A percentile compares a stretch with the other conserved stretches of the same genome.
These are phyloP conservation scores for Dendronephthya gigantea DNA, from an alignment of 64 coral and sea anemone species.

Conservation along the genomic window DNA sequence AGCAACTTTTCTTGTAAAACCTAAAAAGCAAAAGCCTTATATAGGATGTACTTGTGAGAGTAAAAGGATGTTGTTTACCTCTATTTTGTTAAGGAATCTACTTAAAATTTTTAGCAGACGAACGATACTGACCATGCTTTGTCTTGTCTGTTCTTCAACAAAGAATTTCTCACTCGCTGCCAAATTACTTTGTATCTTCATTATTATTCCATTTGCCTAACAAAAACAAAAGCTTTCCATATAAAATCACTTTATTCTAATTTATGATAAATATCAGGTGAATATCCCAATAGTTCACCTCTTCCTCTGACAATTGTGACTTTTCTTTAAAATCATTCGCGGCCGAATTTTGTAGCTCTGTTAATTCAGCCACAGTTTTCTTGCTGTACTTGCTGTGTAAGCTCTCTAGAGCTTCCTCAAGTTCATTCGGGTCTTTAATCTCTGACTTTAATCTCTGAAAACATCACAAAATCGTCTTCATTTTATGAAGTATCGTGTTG, in stretches of 20 bases:
- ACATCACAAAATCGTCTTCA: not conserved
- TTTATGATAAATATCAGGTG: not conserved
- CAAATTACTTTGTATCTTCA: conserved; percentile 73
- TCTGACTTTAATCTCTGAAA: conserved; percentile 49
- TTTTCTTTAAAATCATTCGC: conserved; percentile 51
- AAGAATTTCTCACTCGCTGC: conserved; percentile 53
- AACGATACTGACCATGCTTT: conserved; percentile 45
- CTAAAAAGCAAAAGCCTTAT: not conserved
- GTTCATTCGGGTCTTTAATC: conserved; percentile 47
- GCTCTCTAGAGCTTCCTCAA: conserved; percentile 59
- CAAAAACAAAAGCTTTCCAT: conserved; percentile 16
- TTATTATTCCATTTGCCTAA: conserved; percentile 67
- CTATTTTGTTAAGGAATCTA: not conserved
- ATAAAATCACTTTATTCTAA: not conserved
- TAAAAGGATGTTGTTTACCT: not conserved
- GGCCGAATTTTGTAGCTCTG: conserved; percentile 58
- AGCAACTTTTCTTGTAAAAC: conserved; percentile 3
- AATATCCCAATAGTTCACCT: conserved; percentile 35
- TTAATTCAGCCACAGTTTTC: conserved; percentile 64
- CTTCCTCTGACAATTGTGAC: conserved; percentile 68
- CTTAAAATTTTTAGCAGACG: not conserved
- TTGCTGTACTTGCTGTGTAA: conserved; percentile 75
- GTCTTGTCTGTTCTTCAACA: conserved; percentile 70
- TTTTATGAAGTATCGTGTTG: not conserved
- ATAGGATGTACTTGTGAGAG: too few relatives aligned